phyloP scores from a whole-genome alignment of 2,888 invertebrate species.

The Melinaea marsaeus region DNA sequence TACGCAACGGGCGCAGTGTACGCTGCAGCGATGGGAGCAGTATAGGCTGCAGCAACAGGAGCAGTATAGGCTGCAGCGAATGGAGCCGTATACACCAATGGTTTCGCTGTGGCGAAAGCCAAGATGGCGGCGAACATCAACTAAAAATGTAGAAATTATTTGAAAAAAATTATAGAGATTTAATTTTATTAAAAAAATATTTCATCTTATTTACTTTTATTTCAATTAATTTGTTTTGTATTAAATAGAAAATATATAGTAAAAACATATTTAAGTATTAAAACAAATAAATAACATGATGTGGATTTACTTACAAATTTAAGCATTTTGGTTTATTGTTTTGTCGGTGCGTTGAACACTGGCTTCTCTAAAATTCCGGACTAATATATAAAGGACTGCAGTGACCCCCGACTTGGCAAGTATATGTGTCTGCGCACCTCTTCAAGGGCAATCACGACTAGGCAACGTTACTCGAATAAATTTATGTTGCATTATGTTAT shows the following conservation, averaged over 20 bases:
- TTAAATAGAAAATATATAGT: too few relatives aligned
- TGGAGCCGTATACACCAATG: constrained; percentile 47
- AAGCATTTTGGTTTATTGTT: constrained; percentile 68
- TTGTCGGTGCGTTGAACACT: constrained; percentile 50
- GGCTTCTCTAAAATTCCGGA: constrained; percentile 46
- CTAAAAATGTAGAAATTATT: constrained; percentile 45
- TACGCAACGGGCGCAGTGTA: constrained; percentile 48
- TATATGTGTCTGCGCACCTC: constrained; percentile 55
- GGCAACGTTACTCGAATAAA: constrained; percentile 58
- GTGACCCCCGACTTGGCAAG: constrained; percentile 68
- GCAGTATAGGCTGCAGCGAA: constrained; percentile 41
- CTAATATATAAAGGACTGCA: constrained; percentile 63
- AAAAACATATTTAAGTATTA: too few relatives aligned
- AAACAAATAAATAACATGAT: constrained; percentile 5
- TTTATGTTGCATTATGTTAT: constrained; percentile 36
- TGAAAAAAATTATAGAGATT: not conserved
- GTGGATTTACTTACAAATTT: constrained; percentile 65
- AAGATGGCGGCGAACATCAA: constrained; percentile 74
- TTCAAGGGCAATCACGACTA: constrained; percentile 48
- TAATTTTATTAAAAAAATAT: too few relatives aligned
- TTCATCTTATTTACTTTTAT: not conserved
- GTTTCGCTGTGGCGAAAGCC: constrained; percentile 59
- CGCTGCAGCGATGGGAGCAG: constrained; percentile 43
- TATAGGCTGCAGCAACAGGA: constrained; percentile 27
- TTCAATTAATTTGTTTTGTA: too few relatives aligned